These are phyloP conservation scores for Ceratosolen solmsi DNA, from an alignment of 1,140 invertebrate species.

Conservation along the genomic window DNA sequence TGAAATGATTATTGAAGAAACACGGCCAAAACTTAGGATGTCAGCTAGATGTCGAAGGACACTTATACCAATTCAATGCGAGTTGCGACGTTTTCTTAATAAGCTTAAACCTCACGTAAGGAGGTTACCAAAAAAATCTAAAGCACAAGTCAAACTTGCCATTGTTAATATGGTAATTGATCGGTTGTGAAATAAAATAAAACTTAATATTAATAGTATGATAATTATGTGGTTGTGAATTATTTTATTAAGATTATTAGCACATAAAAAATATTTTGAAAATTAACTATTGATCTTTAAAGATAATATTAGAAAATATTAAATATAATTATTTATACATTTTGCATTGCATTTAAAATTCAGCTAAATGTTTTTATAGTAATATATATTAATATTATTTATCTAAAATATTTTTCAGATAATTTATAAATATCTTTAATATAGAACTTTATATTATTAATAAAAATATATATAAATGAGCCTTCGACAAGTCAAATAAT, in stretches of 20 bases:
- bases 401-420: neutral
- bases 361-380: neutral
- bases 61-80: constrained; percentile 67
- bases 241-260: constrained; percentile 29
- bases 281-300: constrained; percentile 16
- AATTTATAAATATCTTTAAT: constrained; percentile 11
- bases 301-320: neutral
- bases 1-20: constrained; percentile 25
- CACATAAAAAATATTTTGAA: neutral
- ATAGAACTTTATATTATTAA: neutral
- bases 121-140: constrained; percentile 65
- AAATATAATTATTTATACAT: constrained; percentile 15
- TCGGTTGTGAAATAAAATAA: constrained; percentile 65
- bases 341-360: neutral
- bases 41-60: constrained; percentile 58
- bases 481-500: too few relatives aligned
- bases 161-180: constrained; percentile 72
- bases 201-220: constrained; percentile 69
- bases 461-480: too few relatives aligned
- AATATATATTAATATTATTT: neutral
- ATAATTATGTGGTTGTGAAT: constrained; percentile 66
- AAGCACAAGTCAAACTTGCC: constrained; percentile 67
- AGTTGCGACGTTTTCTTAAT: constrained; percentile 63
- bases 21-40: constrained; percentile 39
- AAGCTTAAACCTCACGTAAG: constrained; percentile 67